These are phyloP conservation scores for Heptranchias perlo DNA, from an alignment of 2,113 vertebrate species.

Conservation along the genomic window DNA sequence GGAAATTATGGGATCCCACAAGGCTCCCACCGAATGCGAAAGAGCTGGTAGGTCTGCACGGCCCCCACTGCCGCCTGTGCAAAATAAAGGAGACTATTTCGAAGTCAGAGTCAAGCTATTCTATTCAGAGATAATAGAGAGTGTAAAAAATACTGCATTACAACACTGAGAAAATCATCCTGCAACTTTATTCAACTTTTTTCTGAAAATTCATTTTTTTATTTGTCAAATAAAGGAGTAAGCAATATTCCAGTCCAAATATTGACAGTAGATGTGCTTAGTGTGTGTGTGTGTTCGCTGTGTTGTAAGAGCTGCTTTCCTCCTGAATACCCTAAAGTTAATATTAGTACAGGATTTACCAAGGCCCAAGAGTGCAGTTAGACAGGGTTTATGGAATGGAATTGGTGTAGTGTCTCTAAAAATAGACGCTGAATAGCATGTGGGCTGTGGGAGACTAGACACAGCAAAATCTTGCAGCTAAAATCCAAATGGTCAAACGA, in stretches of 20 bases:
- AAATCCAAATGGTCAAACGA: not conserved
- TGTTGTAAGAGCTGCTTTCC: not conserved
- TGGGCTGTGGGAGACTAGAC: not conserved
- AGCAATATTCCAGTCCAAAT: slow-evolving; percentile 10
- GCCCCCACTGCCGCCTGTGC: not conserved
- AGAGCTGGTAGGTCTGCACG: no score
- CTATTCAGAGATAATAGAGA: not conserved
- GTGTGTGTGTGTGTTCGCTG: not conserved
- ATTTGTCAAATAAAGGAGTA: not conserved
- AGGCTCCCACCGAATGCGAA: not conserved
- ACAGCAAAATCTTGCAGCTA: not conserved
- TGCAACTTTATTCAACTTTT: not conserved
- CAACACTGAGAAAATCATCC: not conserved
- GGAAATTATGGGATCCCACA: not conserved
- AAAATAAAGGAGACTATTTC: not conserved
- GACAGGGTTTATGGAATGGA: not conserved
- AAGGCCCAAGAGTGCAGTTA: slow-evolving; percentile 10
- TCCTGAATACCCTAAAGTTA: slow-evolving; percentile 5
- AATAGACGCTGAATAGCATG: not conserved
- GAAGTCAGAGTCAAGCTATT: not conserved
- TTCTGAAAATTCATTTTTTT: not conserved
- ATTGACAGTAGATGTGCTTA: slow-evolving; percentile 6
- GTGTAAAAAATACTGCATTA: not conserved
- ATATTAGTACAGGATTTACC: slow-evolving; percentile 29
- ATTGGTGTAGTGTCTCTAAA: slow-evolving; percentile 6